A percentile compares a stretch with the other conserved stretches of the same genome.
phyloP scores from a whole-genome alignment of 2,797 vertebrate genomes.

The Ateles fusciceps region DNA sequence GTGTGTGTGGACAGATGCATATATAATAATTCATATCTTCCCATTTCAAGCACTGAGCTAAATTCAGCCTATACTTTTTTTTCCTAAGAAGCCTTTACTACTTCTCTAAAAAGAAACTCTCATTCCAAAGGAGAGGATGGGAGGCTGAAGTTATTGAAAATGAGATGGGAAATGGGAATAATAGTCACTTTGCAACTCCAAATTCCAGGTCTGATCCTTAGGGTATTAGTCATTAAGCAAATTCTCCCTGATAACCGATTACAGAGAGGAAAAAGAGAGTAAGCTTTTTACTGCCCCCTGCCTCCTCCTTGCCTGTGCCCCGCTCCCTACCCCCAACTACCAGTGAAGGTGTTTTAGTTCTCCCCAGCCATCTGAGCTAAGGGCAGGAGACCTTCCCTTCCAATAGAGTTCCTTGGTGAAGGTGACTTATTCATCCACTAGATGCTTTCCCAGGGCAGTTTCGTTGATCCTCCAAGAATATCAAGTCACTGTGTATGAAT shows the following conservation, averaged over 20 bases:
- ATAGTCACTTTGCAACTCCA: background rate
- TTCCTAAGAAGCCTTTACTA: constrained; percentile 37
- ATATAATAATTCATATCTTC: constrained; percentile 55
- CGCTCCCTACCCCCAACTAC: background rate
- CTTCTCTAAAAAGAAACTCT: constrained; percentile 53
- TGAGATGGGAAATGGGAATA: constrained; percentile 45
- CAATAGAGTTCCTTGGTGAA: background rate
- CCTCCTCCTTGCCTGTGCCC: background rate
- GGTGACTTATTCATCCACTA: constrained; percentile 13
- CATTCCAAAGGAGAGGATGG: background rate
- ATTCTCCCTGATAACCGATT: background rate
- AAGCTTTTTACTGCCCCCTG: background rate
- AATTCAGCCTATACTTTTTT: constrained; percentile 7
- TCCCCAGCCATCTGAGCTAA: background rate
- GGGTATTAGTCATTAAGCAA: background rate
- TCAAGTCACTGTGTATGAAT: background rate
- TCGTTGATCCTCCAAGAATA: constrained; percentile 48
- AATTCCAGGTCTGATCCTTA: constrained; percentile 57
- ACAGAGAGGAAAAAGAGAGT: background rate
- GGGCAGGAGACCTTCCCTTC: background rate
- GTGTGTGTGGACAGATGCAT: background rate
- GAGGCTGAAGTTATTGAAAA: constrained; percentile 36
- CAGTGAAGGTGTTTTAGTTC: constrained; percentile 1
- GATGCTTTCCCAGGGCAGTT: constrained; percentile 29
- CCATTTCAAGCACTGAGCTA: constrained; percentile 55